phyloP scores from a whole-genome alignment of 1,140 invertebrate genomes.

The Penaeus japonicus region DNA sequence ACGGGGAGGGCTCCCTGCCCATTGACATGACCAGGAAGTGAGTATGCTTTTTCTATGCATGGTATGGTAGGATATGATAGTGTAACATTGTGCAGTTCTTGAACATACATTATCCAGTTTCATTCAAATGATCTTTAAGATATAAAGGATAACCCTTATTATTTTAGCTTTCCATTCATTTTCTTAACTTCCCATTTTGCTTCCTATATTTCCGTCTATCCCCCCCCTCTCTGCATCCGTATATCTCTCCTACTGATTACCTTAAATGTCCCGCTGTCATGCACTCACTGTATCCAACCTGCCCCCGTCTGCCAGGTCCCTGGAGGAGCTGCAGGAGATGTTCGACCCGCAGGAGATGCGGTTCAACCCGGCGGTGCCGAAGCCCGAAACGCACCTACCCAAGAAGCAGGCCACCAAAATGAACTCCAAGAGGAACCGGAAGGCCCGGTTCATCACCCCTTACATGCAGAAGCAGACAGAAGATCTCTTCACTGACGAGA shows the following conservation, averaged over 20 bases:
- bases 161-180: too few relatives aligned
- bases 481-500: too few relatives aligned
- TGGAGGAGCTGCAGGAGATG: constrained; percentile 24
- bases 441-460: background rate
- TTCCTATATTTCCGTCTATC: too few relatives aligned
- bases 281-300: background rate
- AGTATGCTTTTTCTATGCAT: background rate
- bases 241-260: background rate
- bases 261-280: background rate
- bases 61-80: background rate
- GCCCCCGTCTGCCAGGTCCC: background rate
- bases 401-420: background rate
- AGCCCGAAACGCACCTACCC: background rate
- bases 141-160: too few relatives aligned
- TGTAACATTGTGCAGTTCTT: background rate
- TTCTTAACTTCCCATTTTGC: too few relatives aligned
- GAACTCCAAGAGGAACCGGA: background rate
- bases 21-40: constrained; percentile 28
- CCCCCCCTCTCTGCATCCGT: too few relatives aligned
- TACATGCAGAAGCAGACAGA: constrained; percentile 16
- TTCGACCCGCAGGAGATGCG: constrained; percentile 39
- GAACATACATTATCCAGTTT: too few relatives aligned
- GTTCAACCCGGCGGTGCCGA: constrained; percentile 40
- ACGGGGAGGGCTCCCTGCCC: constrained; percentile 16
- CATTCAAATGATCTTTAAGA: too few relatives aligned